phyloP scores from a whole-genome alignment of 2,113 vertebrate genomes.

The Corythornis madagascariensis region DNA sequence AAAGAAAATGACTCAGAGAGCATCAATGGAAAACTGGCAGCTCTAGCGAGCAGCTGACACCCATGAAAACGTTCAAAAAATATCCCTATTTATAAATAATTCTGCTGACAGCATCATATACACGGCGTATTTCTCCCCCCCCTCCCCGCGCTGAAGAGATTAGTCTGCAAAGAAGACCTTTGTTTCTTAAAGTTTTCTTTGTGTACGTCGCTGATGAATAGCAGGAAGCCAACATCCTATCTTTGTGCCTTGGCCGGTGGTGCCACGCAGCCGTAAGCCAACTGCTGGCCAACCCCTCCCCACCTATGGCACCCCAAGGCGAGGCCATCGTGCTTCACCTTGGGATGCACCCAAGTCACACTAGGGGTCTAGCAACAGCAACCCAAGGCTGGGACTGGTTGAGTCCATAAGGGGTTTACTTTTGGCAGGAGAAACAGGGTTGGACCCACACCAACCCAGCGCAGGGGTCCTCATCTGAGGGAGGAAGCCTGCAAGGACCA shows the following conservation, averaged over 20 bases:
- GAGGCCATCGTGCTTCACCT: fast-evolving
- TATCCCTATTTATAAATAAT: constrained; percentile 62
- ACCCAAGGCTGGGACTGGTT: fast-evolving
- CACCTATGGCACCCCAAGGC: background rate
- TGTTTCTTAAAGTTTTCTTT: constrained; percentile 41
- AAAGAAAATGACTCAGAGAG: constrained; percentile 61
- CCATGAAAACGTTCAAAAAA: constrained; percentile 65
- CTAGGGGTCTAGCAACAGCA: background rate
- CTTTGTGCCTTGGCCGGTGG: background rate
- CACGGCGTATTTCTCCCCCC: background rate
- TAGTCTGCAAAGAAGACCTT: constrained; percentile 33
- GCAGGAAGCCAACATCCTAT: constrained; percentile 41
- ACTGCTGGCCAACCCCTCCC: background rate
- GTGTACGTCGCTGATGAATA: background rate
- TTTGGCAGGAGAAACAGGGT: background rate
- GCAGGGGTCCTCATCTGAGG: background rate
- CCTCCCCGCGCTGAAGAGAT: constrained; percentile 5
- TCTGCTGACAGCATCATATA: constrained; percentile 45
- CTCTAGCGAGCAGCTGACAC: constrained; percentile 61
- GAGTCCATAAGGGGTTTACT: background rate
- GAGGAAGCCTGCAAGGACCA: background rate
- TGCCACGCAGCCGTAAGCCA: background rate
- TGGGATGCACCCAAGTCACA: fast-evolving
- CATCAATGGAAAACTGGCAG: constrained; percentile 66
- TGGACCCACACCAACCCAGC: background rate